Base-by-base conservation (phyloP, 2,888 invertebrate species). In the Odontocerum albicorne region DNA sequence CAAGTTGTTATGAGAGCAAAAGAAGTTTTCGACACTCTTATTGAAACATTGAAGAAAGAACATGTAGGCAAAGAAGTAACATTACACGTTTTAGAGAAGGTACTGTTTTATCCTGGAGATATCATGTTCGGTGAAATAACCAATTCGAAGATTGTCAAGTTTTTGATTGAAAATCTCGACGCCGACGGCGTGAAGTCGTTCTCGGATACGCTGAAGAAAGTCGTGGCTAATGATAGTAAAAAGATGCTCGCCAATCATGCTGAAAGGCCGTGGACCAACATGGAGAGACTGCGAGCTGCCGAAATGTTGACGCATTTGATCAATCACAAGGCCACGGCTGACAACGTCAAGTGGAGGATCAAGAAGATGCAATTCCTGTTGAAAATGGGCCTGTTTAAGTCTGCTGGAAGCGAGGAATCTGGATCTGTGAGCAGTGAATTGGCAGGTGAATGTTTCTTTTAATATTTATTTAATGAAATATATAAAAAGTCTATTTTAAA, bases 121-220 rank as follows among this genome's bases (percentile, higher is more conserved):
- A 81, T 90, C 57, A 84, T 85, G 69, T 85, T 90, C 59, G 87
- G 88, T 64, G 87, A 87, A 71, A 82, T 84, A 21, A 87, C 87
- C 15, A 81, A 83, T 8, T 82, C 81, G 10, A 84, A 82, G 63
- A 67, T 87, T 39, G 71, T 87, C 0, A 86, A 85, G 66, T 79
- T 82, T 46, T 75, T 88, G 7, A 82, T 82, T n/a, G 72, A 75
- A 1, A 80, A 77, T 67, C 72, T 89, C 54, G 78, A 80, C 55
- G 70, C 69, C 4, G 77, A 80, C 43, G 84, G 86, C 4, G 79
- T 88, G 0, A 83, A 83, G 64, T 81, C 81, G 66, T 70, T 88
- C 62, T 80, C 83, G 0, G 76, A 80, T 62, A 66, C 83, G 19
- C 86, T 86, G 57, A 81, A 76, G 66, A 79, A 80, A 39, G 83